Base-by-base conservation (phyloP, 1,140 invertebrate species). In the Diploscapter pachys region DNA sequence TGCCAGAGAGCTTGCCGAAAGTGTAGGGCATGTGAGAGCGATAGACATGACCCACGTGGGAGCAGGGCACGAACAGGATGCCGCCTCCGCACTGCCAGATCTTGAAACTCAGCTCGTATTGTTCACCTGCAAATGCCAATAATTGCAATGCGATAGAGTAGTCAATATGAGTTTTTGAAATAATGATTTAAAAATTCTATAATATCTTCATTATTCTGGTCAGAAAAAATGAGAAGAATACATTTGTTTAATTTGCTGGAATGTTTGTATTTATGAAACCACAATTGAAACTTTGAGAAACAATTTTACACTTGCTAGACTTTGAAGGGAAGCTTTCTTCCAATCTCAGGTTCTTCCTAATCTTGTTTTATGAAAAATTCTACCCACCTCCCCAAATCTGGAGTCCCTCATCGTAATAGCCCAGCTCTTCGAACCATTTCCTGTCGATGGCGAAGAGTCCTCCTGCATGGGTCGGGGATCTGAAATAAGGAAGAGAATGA, bases 31-130 rank as follows among this genome's bases (percentile, higher is more conserved):
- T 98, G 82, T 97, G 96, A 63, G 93, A 93, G 72, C 95, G 89
- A 85, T 99, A 99, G 13, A 99, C 94, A 84, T 99, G 96, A 0
- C 96, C 96, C 1, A 99, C 96, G 73, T 94, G 90, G 0, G 95
- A 98, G 86, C 96, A 99, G 0, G 96, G 96, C 3, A 99, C 96
- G 94, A 96, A 99, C 82, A 95, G 90, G 77, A 99, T 95, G 80
- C 92, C 93, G 53, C 96, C 96, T 49, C 96, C 96, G 87, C 96
- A 99, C 86, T 98, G 95, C 96, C 96, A 99, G 73, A 97, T 94
- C 9, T 11, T 9, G 57, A 59, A 13, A 31, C 31, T 31, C 31
- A 31, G 31, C 31, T 31, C 13, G 57, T 11, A 13, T 59, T 59
- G 31, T 9, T 11, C 9, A 13, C 13, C 13, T 11, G 57, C 13